These are phyloP conservation scores for Leptarthrus brevirostris DNA, from an alignment of 2,888 invertebrate species.

Conservation along the genomic window DNA sequence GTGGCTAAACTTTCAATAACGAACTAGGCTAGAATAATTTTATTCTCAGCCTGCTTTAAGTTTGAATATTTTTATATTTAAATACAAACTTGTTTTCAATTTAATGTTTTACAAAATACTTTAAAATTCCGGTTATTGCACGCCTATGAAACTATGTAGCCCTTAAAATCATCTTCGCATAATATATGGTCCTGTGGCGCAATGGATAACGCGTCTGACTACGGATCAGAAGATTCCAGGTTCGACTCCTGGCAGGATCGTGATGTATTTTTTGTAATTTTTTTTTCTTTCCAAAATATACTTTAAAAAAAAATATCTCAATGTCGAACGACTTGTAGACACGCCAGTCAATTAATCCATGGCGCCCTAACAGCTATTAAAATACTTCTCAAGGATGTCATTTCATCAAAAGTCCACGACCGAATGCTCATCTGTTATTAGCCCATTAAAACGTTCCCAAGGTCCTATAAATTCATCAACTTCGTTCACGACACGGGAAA, in stretches of 20 bases:
- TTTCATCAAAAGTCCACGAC: neutral
- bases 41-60: too few relatives aligned
- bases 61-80: too few relatives aligned
- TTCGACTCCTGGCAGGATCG: slow-evolving; percentile 44
- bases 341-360: neutral
- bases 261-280: neutral
- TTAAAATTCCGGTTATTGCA: too few relatives aligned
- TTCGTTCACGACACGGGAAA: neutral
- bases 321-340: too few relatives aligned
- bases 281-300: neutral
- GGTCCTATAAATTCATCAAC: slow-evolving; percentile 30
- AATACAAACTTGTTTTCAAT: too few relatives aligned
- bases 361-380: too few relatives aligned
- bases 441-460: slow-evolving; percentile 7
- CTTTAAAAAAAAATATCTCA: neutral
- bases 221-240: slow-evolving; percentile 51
- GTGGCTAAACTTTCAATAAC: too few relatives aligned
- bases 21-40: too few relatives aligned
- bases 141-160: too few relatives aligned
- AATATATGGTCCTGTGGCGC: slow-evolving; percentile 49
- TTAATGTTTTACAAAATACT: too few relatives aligned
- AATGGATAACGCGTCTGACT: slow-evolving; percentile 51
- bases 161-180: too few relatives aligned
- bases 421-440: slow-evolving; percentile 17
- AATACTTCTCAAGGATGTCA: slow-evolving; percentile 33